phyloP scores from a whole-genome alignment of 2,888 invertebrate genomes.

The Lottia scabra region DNA sequence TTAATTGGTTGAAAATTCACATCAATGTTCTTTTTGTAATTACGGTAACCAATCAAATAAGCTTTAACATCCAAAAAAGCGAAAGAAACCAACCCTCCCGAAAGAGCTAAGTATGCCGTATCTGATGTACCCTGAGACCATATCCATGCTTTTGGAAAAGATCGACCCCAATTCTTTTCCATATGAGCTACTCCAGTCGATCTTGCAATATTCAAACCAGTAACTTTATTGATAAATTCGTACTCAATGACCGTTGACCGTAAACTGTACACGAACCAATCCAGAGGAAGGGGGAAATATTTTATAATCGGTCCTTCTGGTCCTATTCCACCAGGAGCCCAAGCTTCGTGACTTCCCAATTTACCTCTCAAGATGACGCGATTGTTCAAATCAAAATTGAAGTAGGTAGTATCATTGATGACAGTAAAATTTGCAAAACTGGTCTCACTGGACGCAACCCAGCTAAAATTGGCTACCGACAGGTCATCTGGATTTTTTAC shows the following conservation, averaged over 20 bases:
- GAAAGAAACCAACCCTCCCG: constrained; percentile 48
- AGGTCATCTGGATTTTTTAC: constrained; percentile 39
- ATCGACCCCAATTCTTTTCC: constrained; percentile 60
- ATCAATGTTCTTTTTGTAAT: constrained; percentile 36
- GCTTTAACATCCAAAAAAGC: constrained; percentile 35
- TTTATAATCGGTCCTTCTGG: constrained; percentile 49
- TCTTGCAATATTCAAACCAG: constrained; percentile 17
- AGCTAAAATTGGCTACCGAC: constrained; percentile 43
- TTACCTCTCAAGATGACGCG: constrained; percentile 32
- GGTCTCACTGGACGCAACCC: constrained; percentile 26
- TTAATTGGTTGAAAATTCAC: constrained; percentile 47
- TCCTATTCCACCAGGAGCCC: constrained; percentile 45
- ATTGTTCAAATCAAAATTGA: constrained; percentile 36
- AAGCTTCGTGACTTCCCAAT: constrained; percentile 34
- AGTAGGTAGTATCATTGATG: constrained; percentile 28
- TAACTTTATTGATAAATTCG: constrained; percentile 31
- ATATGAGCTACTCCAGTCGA: constrained; percentile 41
- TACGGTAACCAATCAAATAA: constrained; percentile 52
- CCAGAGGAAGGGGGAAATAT: constrained; percentile 47
- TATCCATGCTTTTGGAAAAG: constrained; percentile 55
- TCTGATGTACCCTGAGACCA: constrained; percentile 49
- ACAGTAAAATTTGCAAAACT: constrained; percentile 38
- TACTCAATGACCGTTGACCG: constrained; percentile 40
- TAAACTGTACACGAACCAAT: constrained; percentile 58
- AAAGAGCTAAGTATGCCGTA: constrained; percentile 34